Base-by-base conservation (phyloP, 2,113 vertebrate genomes). In the Chloebia gouldiae region DNA sequence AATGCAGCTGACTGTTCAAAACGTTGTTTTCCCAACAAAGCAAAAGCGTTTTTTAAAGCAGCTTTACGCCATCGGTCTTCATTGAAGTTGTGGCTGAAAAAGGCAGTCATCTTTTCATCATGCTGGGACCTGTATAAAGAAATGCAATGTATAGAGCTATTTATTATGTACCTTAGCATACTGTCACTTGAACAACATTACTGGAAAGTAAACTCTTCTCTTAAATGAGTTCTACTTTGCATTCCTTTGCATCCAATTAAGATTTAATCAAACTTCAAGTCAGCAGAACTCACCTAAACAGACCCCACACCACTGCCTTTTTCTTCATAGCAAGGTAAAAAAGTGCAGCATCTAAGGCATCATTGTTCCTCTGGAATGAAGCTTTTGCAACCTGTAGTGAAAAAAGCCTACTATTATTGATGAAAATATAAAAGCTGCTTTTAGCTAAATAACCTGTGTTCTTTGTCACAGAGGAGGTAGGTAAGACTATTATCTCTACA, bases 241-340 rank as follows among this genome's bases (percentile, higher is more conserved):
- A 63, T 65, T 88, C 40, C 73, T 75, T n/a, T n/a, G n/a, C 10
- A 25, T 64, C 94, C 86, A 88, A n/a, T 63, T 80, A 59, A 40
- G 47, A 56, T 35, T 65, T 70, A 42, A 72, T 59, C 37, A 75
- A 77, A 56, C 24, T 85, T 42, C 33, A 11, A 77, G 35, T 70
- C 57, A 71, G 76, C 35, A 71, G 31, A 90, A 92, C 87, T 96
- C 93, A 99, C 99, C 99, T 98, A 97, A 99, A 99, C 15, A 99
- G 97, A 47, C 99, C 99, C 99, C 99, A 99, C 19, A 99, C 98
- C 45, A 99, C 99, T 39, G 99, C 99, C 92, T 99, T 99, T 96
- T 99, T 99, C 98, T 99, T 99, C 99, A 99, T 99, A 53, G 99
- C 98, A 95, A 99, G 98, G 96, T 99, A 99, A 97, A 99, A 99